A percentile compares a stretch with the other conserved stretches of the same genome.
These are phyloP conservation scores for Tautogolabrus adspersus DNA, from an alignment of 2,113 vertebrate genomes.

Conservation along the genomic window DNA sequence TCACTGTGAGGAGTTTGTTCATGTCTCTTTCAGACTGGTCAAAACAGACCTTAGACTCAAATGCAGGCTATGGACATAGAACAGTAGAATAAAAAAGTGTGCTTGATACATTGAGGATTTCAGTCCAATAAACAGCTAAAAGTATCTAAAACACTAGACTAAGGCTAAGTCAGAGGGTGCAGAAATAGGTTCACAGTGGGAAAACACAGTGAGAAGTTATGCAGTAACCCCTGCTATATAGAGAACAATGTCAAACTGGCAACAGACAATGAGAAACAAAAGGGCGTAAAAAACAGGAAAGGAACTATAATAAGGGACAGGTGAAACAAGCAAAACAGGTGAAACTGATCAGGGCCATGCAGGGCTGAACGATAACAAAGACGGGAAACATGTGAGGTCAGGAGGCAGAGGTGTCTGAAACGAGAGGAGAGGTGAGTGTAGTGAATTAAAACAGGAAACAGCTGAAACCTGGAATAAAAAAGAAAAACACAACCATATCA, in stretches of 20 bases:
- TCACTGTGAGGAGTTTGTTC: too few relatives aligned
- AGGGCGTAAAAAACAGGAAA: background rate
- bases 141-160: background rate
- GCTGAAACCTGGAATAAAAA: too few relatives aligned
- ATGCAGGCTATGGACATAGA: too few relatives aligned
- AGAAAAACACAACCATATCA: too few relatives aligned
- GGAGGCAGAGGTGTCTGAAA: background rate
- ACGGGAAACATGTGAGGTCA: background rate
- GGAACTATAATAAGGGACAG: background rate
- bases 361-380: background rate
- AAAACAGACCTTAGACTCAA: too few relatives aligned
- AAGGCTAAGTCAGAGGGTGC: background rate
- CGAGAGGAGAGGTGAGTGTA: background rate
- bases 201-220: too few relatives aligned
- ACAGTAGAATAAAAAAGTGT: too few relatives aligned
- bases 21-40: too few relatives aligned
- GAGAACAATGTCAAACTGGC: background rate
- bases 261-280: background rate
- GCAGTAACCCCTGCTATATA: background rate
- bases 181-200: background rate
- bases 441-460: background rate
- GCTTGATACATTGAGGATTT: too few relatives aligned
- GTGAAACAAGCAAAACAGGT: background rate
- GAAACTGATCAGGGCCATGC: background rate
- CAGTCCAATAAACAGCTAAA: too few relatives aligned